Percentiles rank a stretch among this genome's conserved stretches.
Evolutionary conservation across 2,113 vertebrate species (phyloP).

Genomic region (Saguinus imperator): DNA sequence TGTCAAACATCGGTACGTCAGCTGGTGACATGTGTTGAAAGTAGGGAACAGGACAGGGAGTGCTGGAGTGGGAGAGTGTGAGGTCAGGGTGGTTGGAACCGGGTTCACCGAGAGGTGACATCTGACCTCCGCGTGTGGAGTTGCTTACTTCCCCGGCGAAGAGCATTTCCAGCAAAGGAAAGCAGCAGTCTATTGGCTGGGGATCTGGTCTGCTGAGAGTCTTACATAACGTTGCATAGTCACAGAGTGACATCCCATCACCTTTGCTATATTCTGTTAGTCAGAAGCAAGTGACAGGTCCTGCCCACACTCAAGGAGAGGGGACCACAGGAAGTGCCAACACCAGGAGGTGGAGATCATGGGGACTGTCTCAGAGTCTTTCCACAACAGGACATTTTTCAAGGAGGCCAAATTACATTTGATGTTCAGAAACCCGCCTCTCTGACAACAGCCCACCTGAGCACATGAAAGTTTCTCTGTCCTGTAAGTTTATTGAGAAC

Average conservation of each 20-base stretch:
- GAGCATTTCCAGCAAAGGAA: too few relatives aligned
- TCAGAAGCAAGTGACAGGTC: not conserved
- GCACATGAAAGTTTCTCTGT: not conserved
- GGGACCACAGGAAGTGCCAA: not conserved
- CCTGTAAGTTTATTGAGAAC: not conserved
- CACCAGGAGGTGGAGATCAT: not conserved
- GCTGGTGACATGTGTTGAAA: not conserved
- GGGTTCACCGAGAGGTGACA: not conserved
- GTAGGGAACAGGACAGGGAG: not conserved
- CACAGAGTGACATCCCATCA: not conserved
- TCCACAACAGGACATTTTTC: not conserved
- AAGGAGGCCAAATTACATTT: not conserved
- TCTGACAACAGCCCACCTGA: not conserved
- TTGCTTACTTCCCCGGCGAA: rapidly evolving
- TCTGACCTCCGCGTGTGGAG: not conserved
- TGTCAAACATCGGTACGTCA: rapidly evolving
- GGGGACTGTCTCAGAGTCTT: not conserved
- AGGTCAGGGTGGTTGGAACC: not conserved
- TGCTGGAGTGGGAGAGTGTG: rapidly evolving
- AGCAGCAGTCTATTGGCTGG: not conserved
- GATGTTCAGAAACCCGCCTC: not conserved
- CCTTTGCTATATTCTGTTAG: not conserved
- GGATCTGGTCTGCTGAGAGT: not conserved
- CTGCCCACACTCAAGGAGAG: not conserved
- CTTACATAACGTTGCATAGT: not conserved